Conservation (phyloP, 2,113 vertebrate species). For the Fulmarus glacialis region DNA sequence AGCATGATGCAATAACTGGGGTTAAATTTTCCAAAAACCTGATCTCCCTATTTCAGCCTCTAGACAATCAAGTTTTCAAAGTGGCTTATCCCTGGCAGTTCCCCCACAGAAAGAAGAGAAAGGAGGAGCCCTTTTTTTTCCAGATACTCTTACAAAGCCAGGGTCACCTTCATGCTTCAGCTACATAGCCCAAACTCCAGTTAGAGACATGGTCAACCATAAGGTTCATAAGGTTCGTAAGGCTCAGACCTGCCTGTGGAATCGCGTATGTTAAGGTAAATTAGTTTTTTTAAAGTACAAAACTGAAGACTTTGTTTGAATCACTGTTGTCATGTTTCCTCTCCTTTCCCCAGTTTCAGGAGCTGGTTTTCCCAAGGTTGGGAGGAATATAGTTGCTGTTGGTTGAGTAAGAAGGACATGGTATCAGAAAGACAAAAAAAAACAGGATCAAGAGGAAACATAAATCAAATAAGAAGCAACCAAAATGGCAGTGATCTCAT, state of each 20-base stretch:
- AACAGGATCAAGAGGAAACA: background rate
- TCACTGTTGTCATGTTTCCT: background rate
- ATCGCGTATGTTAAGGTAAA: background rate
- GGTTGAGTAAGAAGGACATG: background rate
- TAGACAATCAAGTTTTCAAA: background rate
- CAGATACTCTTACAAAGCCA: background rate
- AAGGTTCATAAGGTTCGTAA: conserved; percentile 5
- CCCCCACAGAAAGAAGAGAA: background rate
- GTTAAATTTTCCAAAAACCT: background rate
- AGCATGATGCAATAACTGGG: background rate
- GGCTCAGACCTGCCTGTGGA: background rate
- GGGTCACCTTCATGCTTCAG: background rate
- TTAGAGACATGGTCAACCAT: background rate
- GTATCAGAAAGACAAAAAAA: background rate
- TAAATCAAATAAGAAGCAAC: background rate
- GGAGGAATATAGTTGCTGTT: background rate
- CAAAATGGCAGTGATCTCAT: background rate
- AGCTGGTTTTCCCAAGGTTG: background rate
- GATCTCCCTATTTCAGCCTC: background rate
- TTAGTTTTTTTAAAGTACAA: background rate
- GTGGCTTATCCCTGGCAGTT: background rate
- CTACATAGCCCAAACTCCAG: background rate
- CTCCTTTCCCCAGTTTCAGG: background rate
- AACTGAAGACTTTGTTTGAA: background rate
- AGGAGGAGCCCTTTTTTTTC: background rate